Base-by-base conservation (phyloP, 2,113 vertebrate genomes). In the Shinisaurus crocodilurus region DNA sequence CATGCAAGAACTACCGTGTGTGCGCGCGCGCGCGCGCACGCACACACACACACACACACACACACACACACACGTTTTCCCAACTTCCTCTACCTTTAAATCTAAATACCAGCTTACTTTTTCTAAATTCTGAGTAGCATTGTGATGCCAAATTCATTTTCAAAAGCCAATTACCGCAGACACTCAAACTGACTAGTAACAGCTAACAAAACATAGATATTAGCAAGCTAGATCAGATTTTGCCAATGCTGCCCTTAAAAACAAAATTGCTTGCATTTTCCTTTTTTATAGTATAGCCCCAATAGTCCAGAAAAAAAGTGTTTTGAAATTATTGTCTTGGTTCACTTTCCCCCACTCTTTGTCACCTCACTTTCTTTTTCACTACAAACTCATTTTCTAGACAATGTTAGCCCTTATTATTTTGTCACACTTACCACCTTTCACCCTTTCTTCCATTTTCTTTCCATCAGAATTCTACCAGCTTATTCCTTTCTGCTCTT, bases 181-280 rank as follows among this genome's bases (percentile, higher is more conserved):
- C 76, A 45, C 6, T 29, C 40, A 79, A 74, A 91, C 29, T 25
- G 86, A 70, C 69, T 37, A 20, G 10, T 86, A 91, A 69, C 3
- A 85, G 85, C 0, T 60, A 0, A 92, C 70, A 37, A 82, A 85
- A 90, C 88, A 82, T 75, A 87, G 43, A 16, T 79, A 75, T 50
- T 32, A 84, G 87, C 69, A 89, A 18, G 85, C 43, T 20, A 57
- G 54, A 87, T 91, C 82, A 86, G 83, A 54, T 9, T 82, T 40
- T 20, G 15, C n/a, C 79, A 54, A 6, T 54, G 23, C 76, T 81
- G 48, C 12, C 18, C 16, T 37, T 50, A 82, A 40, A 40, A n/a
- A 82, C 8, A 83, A 83, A 63, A 37, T 10, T n/a, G n/a, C 23
- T 63, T 81, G 7, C 20, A 63, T 82, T 82, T 60, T 7, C n/a